These are phyloP conservation scores for Strongylocentrotus purpuratus DNA, from an alignment of 35 echinoderm and acorn worm genomes.

Conservation along the genomic window DNA sequence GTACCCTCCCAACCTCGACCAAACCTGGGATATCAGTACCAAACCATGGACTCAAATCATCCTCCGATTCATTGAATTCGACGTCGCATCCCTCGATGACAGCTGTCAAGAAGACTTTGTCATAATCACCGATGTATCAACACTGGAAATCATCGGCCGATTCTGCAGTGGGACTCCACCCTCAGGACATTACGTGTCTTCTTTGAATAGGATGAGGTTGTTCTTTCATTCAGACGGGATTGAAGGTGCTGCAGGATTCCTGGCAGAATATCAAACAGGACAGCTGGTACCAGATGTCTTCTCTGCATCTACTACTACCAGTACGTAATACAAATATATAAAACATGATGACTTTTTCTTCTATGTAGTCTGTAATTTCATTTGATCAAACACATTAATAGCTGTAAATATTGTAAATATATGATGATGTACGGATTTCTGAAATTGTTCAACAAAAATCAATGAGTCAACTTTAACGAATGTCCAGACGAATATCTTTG, in stretches of 20 bases:
- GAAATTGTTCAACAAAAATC: not conserved
- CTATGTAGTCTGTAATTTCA: not conserved
- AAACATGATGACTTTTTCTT: not conserved
- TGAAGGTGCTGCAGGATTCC: not conserved
- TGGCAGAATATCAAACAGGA: not conserved
- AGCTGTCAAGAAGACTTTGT: slow-evolving; percentile 21
- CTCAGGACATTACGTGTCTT: not conserved
- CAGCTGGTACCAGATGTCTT: not conserved
- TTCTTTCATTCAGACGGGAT: slow-evolving; percentile 14
- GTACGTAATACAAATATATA: not conserved
- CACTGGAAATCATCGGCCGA: not conserved
- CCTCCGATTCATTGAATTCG: slow-evolving; percentile 12
- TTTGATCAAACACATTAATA: not conserved
- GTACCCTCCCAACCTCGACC: slow-evolving; percentile 13
- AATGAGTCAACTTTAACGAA: not conserved
- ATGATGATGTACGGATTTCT: not conserved
- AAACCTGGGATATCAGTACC: slow-evolving; percentile 16
- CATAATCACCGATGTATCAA: not conserved
- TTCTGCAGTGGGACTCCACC: not conserved
- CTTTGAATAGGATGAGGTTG: not conserved
- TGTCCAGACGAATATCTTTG: not conserved
- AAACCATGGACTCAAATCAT: slow-evolving; percentile 7
- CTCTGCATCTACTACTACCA: not conserved
- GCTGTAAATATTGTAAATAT: not conserved
- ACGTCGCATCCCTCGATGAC: slow-evolving; percentile 19